phyloP scores from a whole-genome alignment of 2,113 vertebrate genomes.

The Lucifuga dentata region DNA sequence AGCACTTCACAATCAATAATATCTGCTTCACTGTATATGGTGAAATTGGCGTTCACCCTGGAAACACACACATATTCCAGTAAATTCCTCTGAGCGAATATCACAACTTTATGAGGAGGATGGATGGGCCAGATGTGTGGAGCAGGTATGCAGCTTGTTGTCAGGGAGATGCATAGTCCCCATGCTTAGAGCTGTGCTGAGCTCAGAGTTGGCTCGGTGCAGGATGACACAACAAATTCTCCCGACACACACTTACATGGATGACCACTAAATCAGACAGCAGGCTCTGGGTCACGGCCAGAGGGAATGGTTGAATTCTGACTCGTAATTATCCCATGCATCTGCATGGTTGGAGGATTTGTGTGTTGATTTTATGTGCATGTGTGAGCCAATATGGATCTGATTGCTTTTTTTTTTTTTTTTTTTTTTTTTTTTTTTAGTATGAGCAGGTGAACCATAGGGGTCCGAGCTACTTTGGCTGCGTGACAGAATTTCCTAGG shows the following conservation, averaged over 20 bases:
- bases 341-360: not conserved
- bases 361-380: not conserved
- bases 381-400: conserved; percentile 18
- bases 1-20: conserved; percentile 16
- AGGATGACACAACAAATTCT: conserved; percentile 57
- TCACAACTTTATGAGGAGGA: conserved; percentile 50
- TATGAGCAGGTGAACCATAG: conserved; percentile 39
- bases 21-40: conserved; percentile 13
- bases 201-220: conserved; percentile 58
- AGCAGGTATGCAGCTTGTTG: conserved; percentile 44
- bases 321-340: not conserved
- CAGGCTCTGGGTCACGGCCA: conserved; percentile 31
- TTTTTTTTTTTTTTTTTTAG: too few relatives aligned
- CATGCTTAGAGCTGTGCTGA: conserved; percentile 31
- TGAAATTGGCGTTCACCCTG: conserved; percentile 18
- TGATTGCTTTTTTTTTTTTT: conserved; percentile 10
- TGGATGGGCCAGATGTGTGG: conserved; percentile 47
- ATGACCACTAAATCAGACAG: conserved; percentile 54
- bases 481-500: conserved; percentile 26
- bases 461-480: conserved; percentile 28
- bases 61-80: conserved; percentile 14
- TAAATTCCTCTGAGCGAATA: conserved; percentile 42
- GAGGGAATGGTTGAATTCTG: conserved; percentile 3
- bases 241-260: conserved; percentile 30
- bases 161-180: conserved; percentile 66